Evolutionary conservation across 2,797 vertebrate genomes (phyloP), one percentile per base, ranked within the genome.

Genomic region (Helarctos malayanus): DNA sequence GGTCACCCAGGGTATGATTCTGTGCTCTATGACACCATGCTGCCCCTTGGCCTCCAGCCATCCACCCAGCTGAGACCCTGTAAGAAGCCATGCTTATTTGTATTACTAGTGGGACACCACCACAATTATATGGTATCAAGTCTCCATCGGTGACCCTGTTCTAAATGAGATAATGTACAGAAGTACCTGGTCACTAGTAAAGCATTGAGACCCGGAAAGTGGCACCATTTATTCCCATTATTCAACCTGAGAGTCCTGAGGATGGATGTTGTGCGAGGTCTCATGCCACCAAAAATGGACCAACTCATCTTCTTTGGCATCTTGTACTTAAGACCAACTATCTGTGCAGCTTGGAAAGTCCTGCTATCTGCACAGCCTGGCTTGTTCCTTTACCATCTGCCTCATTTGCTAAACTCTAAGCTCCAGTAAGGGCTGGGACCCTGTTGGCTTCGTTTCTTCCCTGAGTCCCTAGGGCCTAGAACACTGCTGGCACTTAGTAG

Each of bases 331-430:
- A 97, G 68, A 69, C n/a, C 41, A 56, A 16, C 13, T 79, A 6
- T 45, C 61, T 94, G 41, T 78, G 41, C 45, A 82, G 57, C n/a
- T 88, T 76, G 54, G 65, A 41, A 81, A 86, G 52, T 78, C 19
- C 32, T 18, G 18, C n/a, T 68, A 35, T 63, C 29, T 52, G 2
- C 38, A 75, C 3, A 68, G 61, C 25, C 16, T 41, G 38, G 35
- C 18, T 54, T 16, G 56, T n/a, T 73, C 57, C 25, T 9, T 65
- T 76, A n/a, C 59, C 76, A 41, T 38, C 15, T 29, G 18, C 35
- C 49, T 82, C 80, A 41, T 92, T 94, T 54, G 49, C 35, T 95
- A 63, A 96, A 32, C 29, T n/a, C 41, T 61, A 57, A 63, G 56
- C 61, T 92, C 52, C 45, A 3, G 27, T 83, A 84, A 91, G 32